These are phyloP conservation scores for Julus scanicus DNA, from an alignment of 2,888 invertebrate genomes.

Conservation along the genomic window DNA sequence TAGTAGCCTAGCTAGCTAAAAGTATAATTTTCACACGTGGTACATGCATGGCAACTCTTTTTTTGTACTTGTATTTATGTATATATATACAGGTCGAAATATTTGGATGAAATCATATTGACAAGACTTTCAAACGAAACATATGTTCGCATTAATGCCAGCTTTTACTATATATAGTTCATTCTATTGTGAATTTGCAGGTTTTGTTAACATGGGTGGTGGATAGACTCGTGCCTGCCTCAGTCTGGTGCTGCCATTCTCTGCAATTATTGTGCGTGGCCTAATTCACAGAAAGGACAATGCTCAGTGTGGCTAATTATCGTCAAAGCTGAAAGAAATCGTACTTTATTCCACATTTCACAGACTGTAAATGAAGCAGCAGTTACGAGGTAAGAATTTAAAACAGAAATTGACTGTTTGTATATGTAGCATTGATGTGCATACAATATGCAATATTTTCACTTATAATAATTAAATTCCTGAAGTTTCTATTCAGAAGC, in stretches of 20 bases:
- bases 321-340: neutral
- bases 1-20: no score
- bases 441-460: neutral
- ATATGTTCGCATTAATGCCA: neutral
- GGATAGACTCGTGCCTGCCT: neutral
- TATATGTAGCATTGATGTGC: neutral
- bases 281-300: neutral
- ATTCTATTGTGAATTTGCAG: constrained; percentile 16
- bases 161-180: neutral
- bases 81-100: no score
- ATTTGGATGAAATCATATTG: no score
- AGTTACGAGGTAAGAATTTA: neutral
- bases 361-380: neutral
- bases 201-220: neutral
- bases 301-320: neutral
- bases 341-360: neutral
- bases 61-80: no score
- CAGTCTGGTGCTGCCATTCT: constrained; percentile 10
- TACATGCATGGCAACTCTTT: no score
- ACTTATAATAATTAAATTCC: no score
- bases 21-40: no score
- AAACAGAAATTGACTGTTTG: neutral
- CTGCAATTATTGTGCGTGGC: neutral
- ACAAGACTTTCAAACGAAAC: neutral
- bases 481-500: no score